Conservation (phyloP, 2,888 invertebrate species). For the Eupithecia subumbrata region DNA sequence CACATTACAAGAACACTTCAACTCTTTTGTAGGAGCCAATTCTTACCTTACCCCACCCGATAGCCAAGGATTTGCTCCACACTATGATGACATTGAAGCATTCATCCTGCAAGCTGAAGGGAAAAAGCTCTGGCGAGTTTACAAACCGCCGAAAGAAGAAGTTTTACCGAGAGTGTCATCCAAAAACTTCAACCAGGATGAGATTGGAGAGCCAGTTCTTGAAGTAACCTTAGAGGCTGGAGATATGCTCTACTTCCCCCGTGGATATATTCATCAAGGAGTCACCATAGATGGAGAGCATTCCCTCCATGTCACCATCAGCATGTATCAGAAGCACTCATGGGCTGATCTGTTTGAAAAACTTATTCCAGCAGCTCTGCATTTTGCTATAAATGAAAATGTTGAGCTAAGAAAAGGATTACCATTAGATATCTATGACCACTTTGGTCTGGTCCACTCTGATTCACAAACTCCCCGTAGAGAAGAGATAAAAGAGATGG, state of each 20-base stretch:
- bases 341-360: slow-evolving; percentile 95
- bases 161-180: slow-evolving; percentile 93
- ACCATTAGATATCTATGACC: slow-evolving; percentile 90
- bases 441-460: slow-evolving; percentile 89
- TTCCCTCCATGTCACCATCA: slow-evolving; percentile 97
- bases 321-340: slow-evolving; percentile 94
- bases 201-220: slow-evolving; percentile 91
- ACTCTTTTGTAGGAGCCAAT: slow-evolving; percentile 97
- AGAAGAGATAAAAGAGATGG: slow-evolving; percentile 77
- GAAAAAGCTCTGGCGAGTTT: slow-evolving; percentile 96
- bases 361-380: slow-evolving; percentile 89
- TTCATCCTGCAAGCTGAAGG: slow-evolving; percentile 98
- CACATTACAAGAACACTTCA: slow-evolving; percentile 95
- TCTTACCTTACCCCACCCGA: slow-evolving; percentile 97
- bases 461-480: slow-evolving; percentile 77
- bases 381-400: slow-evolving; percentile 88
- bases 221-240: slow-evolving; percentile 92
- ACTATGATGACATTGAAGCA: slow-evolving; percentile 99
- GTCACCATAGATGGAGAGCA: slow-evolving; percentile 90
- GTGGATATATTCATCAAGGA: slow-evolving; percentile 94
- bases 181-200: slow-evolving; percentile 87
- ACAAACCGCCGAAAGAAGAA: slow-evolving; percentile 89
- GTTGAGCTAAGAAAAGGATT: slow-evolving; percentile 90
- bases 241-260: slow-evolving; percentile 96
- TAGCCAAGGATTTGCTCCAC: slow-evolving; percentile 99